phyloP scores from a whole-genome alignment of 2,888 invertebrate species.

The Clanis bilineata region DNA sequence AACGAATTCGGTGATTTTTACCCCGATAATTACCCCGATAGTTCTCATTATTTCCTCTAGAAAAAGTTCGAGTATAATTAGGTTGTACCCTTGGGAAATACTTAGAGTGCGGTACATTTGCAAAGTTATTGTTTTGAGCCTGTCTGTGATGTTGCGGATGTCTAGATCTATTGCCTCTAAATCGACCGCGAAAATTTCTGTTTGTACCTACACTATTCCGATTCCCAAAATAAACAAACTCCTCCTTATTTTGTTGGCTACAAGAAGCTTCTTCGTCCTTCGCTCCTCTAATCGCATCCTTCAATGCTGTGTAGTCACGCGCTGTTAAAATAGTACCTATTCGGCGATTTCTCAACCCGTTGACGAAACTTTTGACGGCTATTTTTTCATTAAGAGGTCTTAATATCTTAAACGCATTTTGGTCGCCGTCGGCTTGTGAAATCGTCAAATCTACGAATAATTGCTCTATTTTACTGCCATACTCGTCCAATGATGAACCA shows the following conservation, averaged over 20 bases:
- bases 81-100: not conserved
- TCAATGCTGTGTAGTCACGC: conserved; percentile 5
- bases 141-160: not conserved
- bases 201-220: not conserved
- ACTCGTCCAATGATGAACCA: not conserved
- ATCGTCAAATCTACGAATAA: conserved; percentile 30
- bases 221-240: not conserved
- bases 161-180: not conserved
- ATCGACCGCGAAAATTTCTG: not conserved
- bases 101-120: not conserved
- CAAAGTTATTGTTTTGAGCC: not conserved
- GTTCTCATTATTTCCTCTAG: not conserved
- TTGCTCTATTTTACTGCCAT: conserved; percentile 9
- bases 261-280: not conserved
- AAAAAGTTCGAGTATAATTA: not conserved
- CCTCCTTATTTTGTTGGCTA: not conserved
- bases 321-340: conserved; percentile 24
- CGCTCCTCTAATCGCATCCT: conserved; percentile 15
- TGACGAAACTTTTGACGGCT: conserved; percentile 27
- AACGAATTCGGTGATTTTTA: not conserved
- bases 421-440: conserved; percentile 25
- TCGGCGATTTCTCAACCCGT: conserved; percentile 25
- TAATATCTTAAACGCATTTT: conserved; percentile 20
- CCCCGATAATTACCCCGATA: not conserved
- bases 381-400: conserved; percentile 26